Evolutionary conservation across 1,140 invertebrate genomes (phyloP).

Genomic region (Anastatus disparis): DNA sequence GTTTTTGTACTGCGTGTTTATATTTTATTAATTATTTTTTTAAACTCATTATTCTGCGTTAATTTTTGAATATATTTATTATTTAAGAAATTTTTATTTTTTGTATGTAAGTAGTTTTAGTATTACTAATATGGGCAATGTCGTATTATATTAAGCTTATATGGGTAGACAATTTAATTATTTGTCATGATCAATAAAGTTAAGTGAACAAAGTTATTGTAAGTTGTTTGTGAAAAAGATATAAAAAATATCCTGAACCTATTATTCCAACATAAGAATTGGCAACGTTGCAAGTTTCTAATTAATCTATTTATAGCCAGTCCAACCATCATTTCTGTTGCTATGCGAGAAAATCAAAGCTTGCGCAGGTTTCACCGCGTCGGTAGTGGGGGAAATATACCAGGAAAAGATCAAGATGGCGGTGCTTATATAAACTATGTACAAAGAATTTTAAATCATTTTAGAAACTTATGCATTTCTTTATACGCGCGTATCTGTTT

Average conservation of each 20-base stretch:
- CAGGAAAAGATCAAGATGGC: not conserved
- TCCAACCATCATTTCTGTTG: conserved; percentile 49
- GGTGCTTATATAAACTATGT: not conserved
- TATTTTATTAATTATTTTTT: too few relatives aligned
- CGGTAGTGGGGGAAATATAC: not conserved
- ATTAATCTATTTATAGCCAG: conserved; percentile 56
- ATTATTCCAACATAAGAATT: conserved; percentile 50
- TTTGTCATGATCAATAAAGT: not conserved
- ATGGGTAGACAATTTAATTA: not conserved
- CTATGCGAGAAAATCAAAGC: conserved; percentile 50
- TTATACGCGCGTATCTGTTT: too few relatives aligned
- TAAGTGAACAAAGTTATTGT: not conserved
- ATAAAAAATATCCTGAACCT: too few relatives aligned
- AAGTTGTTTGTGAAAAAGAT: too few relatives aligned
- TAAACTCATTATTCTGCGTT: too few relatives aligned
- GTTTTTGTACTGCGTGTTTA: too few relatives aligned
- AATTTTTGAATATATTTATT: too few relatives aligned
- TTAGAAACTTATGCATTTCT: not conserved
- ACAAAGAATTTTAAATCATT: not conserved
- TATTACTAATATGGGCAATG: not conserved
- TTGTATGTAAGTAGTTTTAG: too few relatives aligned
- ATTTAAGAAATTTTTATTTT: too few relatives aligned
- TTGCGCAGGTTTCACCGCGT: not conserved
- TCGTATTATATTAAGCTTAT: not conserved
- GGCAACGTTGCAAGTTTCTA: conserved; percentile 54